Percentiles rank a stretch among this genome's conserved stretches.
These are phyloP conservation scores for Cirrhinus molitorella DNA, from an alignment of 2,797 vertebrate species.

Conservation along the genomic window DNA sequence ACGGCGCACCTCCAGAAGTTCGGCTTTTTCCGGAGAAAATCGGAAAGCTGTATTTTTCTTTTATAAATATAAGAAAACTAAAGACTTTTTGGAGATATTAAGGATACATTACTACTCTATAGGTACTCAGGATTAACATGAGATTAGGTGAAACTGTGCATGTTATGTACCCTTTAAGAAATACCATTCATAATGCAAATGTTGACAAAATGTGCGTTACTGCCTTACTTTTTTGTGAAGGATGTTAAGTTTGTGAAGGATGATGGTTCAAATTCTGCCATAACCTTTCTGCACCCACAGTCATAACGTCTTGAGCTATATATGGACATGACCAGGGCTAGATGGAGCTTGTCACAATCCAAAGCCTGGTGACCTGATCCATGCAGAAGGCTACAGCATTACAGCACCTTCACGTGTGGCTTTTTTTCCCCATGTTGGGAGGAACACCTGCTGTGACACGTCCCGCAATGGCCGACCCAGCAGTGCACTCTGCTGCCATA, in stretches of 20 bases:
- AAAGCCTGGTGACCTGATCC: constrained; percentile 19
- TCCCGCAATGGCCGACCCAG: background rate
- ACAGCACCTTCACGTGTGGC: constrained; percentile 16
- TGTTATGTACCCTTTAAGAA: too few species aligned
- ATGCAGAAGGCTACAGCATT: constrained; percentile 15
- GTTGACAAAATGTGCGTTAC: too few species aligned
- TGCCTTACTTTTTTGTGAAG: too few species aligned
- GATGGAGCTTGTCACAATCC: background rate
- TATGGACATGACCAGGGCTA: constrained; percentile 16
- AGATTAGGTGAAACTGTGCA: too few species aligned
- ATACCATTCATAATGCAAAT: too few species aligned
- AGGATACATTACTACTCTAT: too few species aligned
- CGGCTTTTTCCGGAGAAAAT: too few species aligned
- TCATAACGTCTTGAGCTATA: constrained; percentile 1
- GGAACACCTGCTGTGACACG: constrained; percentile 49
- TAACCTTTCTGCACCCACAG: background rate
- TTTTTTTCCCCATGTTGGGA: constrained; percentile 18
- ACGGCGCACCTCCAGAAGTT: too few species aligned
- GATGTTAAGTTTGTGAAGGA: background rate
- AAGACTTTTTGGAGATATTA: too few species aligned
- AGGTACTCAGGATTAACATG: too few species aligned
- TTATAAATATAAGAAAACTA: too few species aligned
- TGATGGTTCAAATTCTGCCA: background rate
- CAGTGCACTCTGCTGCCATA: constrained; percentile 32
- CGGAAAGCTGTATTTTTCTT: too few species aligned